Evolutionary conservation across 2,113 vertebrate species (phyloP).

Genomic region (Hystrix cristata): DNA sequence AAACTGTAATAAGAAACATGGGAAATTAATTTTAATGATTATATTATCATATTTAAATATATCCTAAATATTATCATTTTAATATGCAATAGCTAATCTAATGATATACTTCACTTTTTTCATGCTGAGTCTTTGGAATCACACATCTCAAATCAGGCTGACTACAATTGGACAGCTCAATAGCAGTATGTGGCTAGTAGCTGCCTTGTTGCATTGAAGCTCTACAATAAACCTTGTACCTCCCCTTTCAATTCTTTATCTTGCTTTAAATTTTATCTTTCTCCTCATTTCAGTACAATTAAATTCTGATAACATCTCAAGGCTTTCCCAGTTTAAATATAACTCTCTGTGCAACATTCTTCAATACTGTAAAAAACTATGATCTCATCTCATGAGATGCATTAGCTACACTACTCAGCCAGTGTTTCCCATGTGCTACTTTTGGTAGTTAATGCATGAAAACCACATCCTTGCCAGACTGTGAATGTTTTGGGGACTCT

Average conservation of each 20-base stretch:
- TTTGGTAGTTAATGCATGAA: not conserved
- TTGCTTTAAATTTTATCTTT: not conserved
- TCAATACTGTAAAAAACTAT: not conserved
- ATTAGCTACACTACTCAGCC: no score
- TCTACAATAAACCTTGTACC: not conserved
- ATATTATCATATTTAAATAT: not conserved
- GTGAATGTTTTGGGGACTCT: not conserved
- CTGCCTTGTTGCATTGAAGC: not conserved
- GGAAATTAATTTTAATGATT: conserved; percentile 25
- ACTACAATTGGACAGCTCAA: not conserved
- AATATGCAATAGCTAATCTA: not conserved
- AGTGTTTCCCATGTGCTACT: not conserved
- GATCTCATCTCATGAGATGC: not conserved
- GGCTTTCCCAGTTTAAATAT: not conserved
- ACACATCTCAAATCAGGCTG: not conserved
- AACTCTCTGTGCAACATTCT: not conserved
- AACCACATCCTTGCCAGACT: not conserved
- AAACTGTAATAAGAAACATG: not conserved
- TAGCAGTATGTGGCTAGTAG: not conserved
- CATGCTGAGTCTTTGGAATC: not conserved
- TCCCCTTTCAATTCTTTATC: not conserved
- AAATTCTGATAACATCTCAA: not conserved
- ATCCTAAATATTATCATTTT: not conserved
- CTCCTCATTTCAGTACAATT: not conserved
- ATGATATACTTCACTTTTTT: not conserved